Evolutionary conservation across 2,888 invertebrate genomes (phyloP).

Genomic region (Orchesella flavescens): DNA sequence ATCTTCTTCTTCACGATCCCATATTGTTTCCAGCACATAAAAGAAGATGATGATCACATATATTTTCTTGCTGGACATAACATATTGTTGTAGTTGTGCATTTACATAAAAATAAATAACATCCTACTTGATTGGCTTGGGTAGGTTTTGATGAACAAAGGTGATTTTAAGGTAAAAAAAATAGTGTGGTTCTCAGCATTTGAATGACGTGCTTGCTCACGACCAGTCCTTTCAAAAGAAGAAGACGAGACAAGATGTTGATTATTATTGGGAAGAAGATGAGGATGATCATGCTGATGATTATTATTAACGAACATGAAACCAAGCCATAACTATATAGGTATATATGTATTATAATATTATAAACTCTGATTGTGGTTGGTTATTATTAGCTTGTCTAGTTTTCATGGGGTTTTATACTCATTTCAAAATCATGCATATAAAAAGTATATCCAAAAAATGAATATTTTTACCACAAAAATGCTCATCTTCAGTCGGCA

Average conservation of each 20-base stretch:
- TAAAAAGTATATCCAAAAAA: slow-evolving; percentile 32
- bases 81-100: neutral
- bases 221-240: neutral
- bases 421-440: neutral
- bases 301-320: slow-evolving; percentile 8
- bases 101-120: neutral
- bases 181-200: neutral
- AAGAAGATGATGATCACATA: too few species aligned
- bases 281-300: too few species aligned
- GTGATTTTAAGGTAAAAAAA: neutral
- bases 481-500: slow-evolving; percentile 34
- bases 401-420: slow-evolving; percentile 23
- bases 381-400: neutral
- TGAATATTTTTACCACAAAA: slow-evolving; percentile 50
- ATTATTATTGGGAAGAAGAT: slow-evolving; percentile 12
- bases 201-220: slow-evolving; percentile 1
- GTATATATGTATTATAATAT: neutral
- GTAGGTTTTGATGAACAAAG: neutral
- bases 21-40: neutral
- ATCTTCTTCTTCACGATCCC: neutral
- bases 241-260: neutral
- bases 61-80: neutral
- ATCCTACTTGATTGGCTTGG: neutral
- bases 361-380: neutral
- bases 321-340: neutral